These are phyloP conservation scores for Lindbergichthys nudifrons DNA, from an alignment of 2,797 vertebrate genomes.

Conservation along the genomic window DNA sequence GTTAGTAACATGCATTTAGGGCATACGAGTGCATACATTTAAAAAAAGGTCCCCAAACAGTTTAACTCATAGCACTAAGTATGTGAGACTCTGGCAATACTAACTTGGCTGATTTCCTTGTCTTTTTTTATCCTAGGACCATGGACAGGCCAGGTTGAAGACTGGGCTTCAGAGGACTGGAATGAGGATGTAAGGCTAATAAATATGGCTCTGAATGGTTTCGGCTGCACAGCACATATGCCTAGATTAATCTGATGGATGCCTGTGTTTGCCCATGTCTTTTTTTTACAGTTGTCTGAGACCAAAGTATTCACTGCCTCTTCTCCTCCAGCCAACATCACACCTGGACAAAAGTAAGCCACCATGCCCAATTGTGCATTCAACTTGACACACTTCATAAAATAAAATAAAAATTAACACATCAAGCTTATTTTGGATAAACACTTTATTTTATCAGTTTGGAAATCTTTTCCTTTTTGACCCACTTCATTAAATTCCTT, in stretches of 20 bases:
- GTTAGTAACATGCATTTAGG: too few species aligned
- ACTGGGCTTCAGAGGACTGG: conserved; percentile 97
- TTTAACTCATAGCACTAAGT: too few species aligned
- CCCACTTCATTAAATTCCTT: neutral
- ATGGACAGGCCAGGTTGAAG: conserved; percentile 92
- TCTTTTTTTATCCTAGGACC: conserved; percentile 74
- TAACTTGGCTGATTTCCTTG: conserved; percentile 27
- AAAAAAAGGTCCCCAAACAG: too few species aligned
- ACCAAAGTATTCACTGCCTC: conserved; percentile 95
- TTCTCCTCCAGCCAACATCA: conserved; percentile 85
- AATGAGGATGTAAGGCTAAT: conserved; percentile 93
- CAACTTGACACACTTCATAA: neutral
- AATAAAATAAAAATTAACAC: neutral
- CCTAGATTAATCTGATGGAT: neutral
- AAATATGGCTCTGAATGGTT: neutral
- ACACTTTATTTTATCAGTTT: neutral
- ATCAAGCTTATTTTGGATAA: conserved; percentile 3
- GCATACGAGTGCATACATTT: too few species aligned
- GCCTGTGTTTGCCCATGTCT: neutral
- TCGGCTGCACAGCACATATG: neutral
- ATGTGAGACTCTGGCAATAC: neutral
- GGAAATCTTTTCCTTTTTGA: neutral
- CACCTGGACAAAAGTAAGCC: conserved; percentile 88
- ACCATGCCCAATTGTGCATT: neutral
- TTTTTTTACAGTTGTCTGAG: conserved; percentile 83